phyloP scores from a whole-genome alignment of 2,888 invertebrate species.

The Dione vanillae region DNA sequence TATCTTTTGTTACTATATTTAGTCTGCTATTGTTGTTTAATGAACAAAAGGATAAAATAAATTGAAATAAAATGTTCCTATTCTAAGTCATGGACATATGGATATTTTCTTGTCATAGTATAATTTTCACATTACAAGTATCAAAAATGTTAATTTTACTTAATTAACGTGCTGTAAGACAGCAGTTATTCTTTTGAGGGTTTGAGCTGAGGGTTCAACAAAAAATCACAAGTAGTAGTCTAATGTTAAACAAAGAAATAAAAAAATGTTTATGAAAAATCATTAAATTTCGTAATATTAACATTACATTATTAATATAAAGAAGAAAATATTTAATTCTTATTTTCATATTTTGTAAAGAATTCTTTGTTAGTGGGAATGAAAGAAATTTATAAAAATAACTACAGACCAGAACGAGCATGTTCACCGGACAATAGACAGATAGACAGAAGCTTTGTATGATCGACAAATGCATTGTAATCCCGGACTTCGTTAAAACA shows the following conservation, averaged over 20 bases:
- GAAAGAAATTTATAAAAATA: not conserved
- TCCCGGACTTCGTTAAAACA: conserved; percentile 1
- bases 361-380: not conserved
- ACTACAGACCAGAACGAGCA: not conserved
- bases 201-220: not conserved
- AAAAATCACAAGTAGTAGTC: not conserved
- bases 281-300: not conserved
- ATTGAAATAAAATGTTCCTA: not conserved
- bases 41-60: not conserved
- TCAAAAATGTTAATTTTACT: not conserved
- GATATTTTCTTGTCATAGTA: not conserved
- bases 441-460: not conserved
- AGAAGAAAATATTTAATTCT: not conserved
- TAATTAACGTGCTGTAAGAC: not conserved
- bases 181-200: not conserved
- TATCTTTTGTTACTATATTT: no score
- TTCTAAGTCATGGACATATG: not conserved
- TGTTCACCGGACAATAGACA: not conserved
- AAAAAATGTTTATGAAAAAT: no score
- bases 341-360: not conserved
- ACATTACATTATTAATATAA: not conserved
- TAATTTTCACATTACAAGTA: not conserved
- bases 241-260: not conserved
- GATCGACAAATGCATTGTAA: conserved; percentile 7
- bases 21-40: no score